Percentiles rank a stretch among this genome's conserved stretches.
Evolutionary conservation across 2,113 vertebrate species (phyloP).

Genomic region (Oncorhynchus masou): DNA sequence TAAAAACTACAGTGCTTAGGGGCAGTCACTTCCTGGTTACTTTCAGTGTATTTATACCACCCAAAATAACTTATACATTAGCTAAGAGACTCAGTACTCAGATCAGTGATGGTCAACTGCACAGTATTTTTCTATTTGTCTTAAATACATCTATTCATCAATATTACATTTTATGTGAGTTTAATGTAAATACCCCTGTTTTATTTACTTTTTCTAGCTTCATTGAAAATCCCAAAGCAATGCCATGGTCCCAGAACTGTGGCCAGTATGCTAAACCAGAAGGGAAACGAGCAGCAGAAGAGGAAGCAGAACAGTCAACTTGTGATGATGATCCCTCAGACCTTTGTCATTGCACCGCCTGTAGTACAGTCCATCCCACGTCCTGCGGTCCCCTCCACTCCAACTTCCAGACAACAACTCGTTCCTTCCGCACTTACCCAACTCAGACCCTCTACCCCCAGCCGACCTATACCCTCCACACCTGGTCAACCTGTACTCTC

Average conservation of each 20-base stretch:
- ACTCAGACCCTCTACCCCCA: constrained; percentile 8
- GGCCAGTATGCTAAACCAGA: constrained; percentile 68
- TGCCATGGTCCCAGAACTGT: constrained; percentile 25
- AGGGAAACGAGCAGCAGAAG: constrained; percentile 42
- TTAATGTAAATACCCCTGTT: no score
- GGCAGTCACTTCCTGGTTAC: no score
- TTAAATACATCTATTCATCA: no score
- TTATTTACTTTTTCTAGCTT: no score
- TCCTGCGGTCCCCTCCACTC: not conserved
- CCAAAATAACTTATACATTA: no score
- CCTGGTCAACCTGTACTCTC: not conserved
- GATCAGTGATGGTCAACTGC: no score
- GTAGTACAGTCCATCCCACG: not conserved
- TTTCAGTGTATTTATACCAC: no score
- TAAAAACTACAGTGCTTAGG: no score
- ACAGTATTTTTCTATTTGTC: no score
- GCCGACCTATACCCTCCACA: not conserved
- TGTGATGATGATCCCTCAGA: not conserved
- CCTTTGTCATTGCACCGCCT: not conserved
- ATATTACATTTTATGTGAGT: no score
- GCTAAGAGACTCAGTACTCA: no score
- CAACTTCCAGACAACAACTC: not conserved
- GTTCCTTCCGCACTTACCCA: constrained; percentile 11
- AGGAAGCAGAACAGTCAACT: not conserved
- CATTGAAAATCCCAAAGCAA: no score